Evolutionary conservation across 2,113 vertebrate species (phyloP).

Genomic region (Clarias gariepinus): DNA sequence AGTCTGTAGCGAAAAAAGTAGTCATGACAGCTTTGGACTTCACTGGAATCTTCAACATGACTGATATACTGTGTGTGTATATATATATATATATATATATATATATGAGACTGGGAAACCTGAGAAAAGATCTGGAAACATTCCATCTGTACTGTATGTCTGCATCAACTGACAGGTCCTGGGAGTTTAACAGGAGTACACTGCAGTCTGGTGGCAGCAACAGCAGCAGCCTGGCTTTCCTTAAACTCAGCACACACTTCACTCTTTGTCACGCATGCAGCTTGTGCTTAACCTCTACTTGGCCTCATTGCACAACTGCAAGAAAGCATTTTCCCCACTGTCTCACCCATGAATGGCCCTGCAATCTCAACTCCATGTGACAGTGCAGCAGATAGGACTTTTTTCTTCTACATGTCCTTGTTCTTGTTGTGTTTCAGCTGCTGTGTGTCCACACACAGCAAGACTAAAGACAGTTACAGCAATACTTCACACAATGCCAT

Average conservation of each 20-base stretch:
- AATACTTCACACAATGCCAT: conserved; percentile 40
- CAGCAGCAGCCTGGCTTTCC: not conserved
- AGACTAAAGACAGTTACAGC: conserved; percentile 26
- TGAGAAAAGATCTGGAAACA: too few species aligned
- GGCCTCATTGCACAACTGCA: conserved; percentile 44
- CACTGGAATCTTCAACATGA: too few species aligned
- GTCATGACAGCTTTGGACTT: too few species aligned
- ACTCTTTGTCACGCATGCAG: conserved; percentile 43
- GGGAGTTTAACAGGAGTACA: not conserved
- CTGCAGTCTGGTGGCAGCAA: not conserved
- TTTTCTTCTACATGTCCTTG: conserved; percentile 27
- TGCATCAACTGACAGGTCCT: not conserved
- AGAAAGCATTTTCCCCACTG: conserved; percentile 44
- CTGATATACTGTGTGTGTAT: too few species aligned
- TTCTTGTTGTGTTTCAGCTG: conserved; percentile 40
- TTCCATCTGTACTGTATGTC: not conserved
- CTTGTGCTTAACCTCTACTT: conserved; percentile 51
- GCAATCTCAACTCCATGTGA: conserved; percentile 44
- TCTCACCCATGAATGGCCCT: conserved; percentile 47
- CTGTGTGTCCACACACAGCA: conserved; percentile 34
- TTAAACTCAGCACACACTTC: conserved; percentile 29
- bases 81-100: too few species aligned
- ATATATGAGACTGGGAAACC: too few species aligned
- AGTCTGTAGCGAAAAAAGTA: too few species aligned
- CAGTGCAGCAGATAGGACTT: conserved; percentile 40